A percentile compares a stretch with the other conserved stretches of the same genome.
These are phyloP conservation scores for Eumaeus atala DNA, from an alignment of 1,140 invertebrate genomes.

Conservation along the genomic window DNA sequence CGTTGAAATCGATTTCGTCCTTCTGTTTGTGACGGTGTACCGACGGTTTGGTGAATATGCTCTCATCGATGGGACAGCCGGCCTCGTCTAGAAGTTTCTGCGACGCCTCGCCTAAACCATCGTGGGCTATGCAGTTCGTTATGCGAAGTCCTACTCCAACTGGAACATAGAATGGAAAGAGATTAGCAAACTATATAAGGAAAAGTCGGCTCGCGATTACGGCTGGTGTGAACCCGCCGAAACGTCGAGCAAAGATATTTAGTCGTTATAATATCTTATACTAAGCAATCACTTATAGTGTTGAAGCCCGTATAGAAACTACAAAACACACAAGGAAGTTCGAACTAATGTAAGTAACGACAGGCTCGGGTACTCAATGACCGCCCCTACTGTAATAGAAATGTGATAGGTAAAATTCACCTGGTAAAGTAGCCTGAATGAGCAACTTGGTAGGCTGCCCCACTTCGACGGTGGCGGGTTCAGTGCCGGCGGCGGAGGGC, in stretches of 20 bases:
- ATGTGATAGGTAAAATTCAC: too few relatives aligned
- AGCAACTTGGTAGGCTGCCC: slow-evolving; percentile 82
- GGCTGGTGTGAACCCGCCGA: too few relatives aligned
- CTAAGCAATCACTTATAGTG: too few relatives aligned
- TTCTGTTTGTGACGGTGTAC: slow-evolving; percentile 54
- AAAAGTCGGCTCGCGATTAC: too few relatives aligned
- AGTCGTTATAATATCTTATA: too few relatives aligned
- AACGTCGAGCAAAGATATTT: too few relatives aligned
- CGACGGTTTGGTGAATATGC: slow-evolving; percentile 75
- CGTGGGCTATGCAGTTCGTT: slow-evolving; percentile 83
- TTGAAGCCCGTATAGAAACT: too few relatives aligned
- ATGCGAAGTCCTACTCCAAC: slow-evolving; percentile 81
- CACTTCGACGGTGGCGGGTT: slow-evolving; percentile 76
- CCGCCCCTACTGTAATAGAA: too few relatives aligned
- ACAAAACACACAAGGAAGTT: too few relatives aligned
- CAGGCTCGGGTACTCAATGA: too few relatives aligned
- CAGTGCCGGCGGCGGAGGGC: slow-evolving; percentile 64
- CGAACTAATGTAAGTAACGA: too few relatives aligned
- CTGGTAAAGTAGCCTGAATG: slow-evolving; percentile 80
- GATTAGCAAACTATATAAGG: neutral
- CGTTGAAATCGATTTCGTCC: slow-evolving; percentile 53
- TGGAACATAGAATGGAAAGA: slow-evolving; percentile 36
- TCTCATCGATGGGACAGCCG: slow-evolving; percentile 82
- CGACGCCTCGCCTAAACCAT: slow-evolving; percentile 81
- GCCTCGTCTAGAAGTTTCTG: slow-evolving; percentile 81